These are phyloP conservation scores for Chamaedrilus cognettii DNA, from an alignment of 2,888 invertebrate genomes.

Conservation along the genomic window DNA sequence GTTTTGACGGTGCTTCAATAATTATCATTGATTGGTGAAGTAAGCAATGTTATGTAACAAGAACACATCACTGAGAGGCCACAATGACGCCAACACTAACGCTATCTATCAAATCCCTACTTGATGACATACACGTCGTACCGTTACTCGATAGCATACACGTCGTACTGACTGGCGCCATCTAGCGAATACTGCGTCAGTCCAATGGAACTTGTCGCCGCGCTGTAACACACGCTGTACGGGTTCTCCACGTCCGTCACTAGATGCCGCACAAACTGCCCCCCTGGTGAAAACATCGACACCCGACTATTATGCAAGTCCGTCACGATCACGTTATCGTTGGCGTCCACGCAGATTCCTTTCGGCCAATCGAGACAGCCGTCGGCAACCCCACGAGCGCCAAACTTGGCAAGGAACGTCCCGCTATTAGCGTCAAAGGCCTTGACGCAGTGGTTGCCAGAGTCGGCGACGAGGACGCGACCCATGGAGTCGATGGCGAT, in stretches of 20 bases:
- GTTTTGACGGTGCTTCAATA: no score
- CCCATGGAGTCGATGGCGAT: slow-evolving; percentile 32
- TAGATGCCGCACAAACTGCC: slow-evolving; percentile 29
- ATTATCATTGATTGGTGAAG: no score
- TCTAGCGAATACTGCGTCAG: slow-evolving; percentile 30
- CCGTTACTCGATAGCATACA: no score
- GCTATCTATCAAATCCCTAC: no score
- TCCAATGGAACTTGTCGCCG: slow-evolving; percentile 13
- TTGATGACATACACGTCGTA: no score
- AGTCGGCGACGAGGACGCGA: slow-evolving; percentile 32
- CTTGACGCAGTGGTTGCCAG: slow-evolving; percentile 36
- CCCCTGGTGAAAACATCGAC: slow-evolving; percentile 29
- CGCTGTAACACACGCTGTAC: slow-evolving; percentile 23
- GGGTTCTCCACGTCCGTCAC: slow-evolving; percentile 19
- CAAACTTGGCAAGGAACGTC: slow-evolving; percentile 24
- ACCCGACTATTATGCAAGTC: slow-evolving; percentile 30
- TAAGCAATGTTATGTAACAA: no score
- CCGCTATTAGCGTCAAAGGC: slow-evolving; percentile 16
- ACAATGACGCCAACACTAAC: no score
- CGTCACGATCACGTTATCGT: slow-evolving; percentile 33
- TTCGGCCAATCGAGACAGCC: slow-evolving; percentile 36
- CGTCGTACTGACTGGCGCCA: slow-evolving; percentile 25
- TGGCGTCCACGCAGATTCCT: slow-evolving; percentile 28
- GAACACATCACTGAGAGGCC: no score
- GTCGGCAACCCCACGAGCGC: slow-evolving; percentile 24